Percentiles rank a stretch among this genome's conserved stretches.
Conservation (phyloP, 2,797 vertebrate species). For the Glyptemys insculpta region DNA sequence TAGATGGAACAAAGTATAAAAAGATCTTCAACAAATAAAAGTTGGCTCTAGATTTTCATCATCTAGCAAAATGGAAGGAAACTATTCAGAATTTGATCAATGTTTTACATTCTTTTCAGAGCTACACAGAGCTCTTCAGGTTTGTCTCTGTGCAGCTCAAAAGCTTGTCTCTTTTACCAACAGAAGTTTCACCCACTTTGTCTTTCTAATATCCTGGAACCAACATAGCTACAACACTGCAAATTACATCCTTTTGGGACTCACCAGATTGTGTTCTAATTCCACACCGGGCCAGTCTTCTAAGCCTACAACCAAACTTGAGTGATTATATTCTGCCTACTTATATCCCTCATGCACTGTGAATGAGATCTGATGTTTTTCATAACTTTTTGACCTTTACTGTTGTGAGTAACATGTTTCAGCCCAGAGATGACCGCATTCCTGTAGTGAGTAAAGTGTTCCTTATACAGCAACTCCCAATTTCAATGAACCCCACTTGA, state of each 20-base stretch:
- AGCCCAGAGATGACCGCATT: not conserved
- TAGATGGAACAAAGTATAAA: not conserved
- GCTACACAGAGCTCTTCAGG: not conserved
- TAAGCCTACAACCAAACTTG: constrained; percentile 54
- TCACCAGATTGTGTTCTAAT: constrained; percentile 30
- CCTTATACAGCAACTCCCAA: not conserved
- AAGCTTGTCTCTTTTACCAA: not conserved
- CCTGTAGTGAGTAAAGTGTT: not conserved
- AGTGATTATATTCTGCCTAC: not conserved
- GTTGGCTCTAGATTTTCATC: constrained; percentile 48
- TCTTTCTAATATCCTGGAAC: not conserved
- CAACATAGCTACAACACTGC: not conserved
- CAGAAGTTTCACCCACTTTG: not conserved
- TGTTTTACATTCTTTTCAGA: constrained; percentile 41
- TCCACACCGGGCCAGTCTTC: constrained; percentile 53
- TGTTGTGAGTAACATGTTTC: not conserved
- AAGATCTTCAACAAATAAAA: constrained; percentile 4
- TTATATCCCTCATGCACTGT: constrained; percentile 56
- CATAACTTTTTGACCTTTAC: not conserved
- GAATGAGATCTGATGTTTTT: constrained; percentile 21
- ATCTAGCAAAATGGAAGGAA: constrained; percentile 47
- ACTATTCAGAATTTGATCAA: constrained; percentile 61
- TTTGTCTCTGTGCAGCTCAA: not conserved
- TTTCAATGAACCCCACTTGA: not conserved
- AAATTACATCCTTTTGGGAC: constrained; percentile 37